Conservation (phyloP, 2,888 invertebrate genomes). For the Tachina grossa region DNA sequence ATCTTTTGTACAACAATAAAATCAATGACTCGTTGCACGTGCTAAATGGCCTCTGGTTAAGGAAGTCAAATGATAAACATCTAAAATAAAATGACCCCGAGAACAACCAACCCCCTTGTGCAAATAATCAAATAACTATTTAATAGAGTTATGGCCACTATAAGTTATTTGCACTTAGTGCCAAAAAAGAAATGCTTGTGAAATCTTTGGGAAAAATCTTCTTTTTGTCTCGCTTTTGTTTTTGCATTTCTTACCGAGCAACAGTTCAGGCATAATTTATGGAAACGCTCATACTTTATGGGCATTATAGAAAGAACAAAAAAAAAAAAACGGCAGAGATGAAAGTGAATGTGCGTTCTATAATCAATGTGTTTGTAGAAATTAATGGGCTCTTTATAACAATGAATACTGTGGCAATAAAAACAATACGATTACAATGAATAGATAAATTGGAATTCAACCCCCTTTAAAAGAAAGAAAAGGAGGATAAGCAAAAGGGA, state of each 20-base stretch:
- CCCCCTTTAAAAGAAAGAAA: not conserved
- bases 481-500: conserved; percentile 1
- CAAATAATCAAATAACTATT: conserved; percentile 42
- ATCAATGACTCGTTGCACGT: conserved; percentile 53
- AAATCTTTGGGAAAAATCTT: conserved; percentile 37
- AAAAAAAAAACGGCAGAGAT: not conserved
- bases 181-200: conserved; percentile 3
- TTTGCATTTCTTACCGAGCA: conserved; percentile 48
- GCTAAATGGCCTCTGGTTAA: conserved; percentile 22
- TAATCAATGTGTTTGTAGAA: conserved; percentile 12
- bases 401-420: conserved; percentile 15
- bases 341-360: conserved; percentile 24
- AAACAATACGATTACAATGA: conserved; percentile 71
- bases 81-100: conserved; percentile 14
- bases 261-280: conserved; percentile 73
- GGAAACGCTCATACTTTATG: conserved; percentile 55
- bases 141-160: conserved; percentile 17
- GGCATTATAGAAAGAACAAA: not conserved
- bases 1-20: conserved; percentile 49
- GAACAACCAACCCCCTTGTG: conserved; percentile 18
- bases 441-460: conserved; percentile 18
- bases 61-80: conserved; percentile 40
- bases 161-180: conserved; percentile 12
- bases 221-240: conserved; percentile 11
- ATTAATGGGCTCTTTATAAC: conserved; percentile 37